These are phyloP conservation scores for Leptarthrus brevirostris DNA, from an alignment of 2,888 invertebrate genomes.

Conservation along the genomic window DNA sequence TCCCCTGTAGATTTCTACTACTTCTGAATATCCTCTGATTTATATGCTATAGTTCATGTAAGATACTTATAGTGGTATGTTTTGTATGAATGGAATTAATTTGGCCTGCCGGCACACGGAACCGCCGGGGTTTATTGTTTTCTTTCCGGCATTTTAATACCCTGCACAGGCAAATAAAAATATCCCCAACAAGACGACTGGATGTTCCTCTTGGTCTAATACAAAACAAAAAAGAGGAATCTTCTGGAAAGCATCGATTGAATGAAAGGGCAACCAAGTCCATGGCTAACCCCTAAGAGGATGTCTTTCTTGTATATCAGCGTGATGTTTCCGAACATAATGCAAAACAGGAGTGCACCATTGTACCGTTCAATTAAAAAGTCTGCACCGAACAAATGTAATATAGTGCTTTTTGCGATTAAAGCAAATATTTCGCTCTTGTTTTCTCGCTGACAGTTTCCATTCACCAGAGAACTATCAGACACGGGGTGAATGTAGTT, in stretches of 20 bases:
- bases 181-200: neutral
- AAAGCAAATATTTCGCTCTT: slow-evolving; percentile 27
- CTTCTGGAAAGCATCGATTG: slow-evolving; percentile 23
- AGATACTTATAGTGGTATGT: slow-evolving; percentile 30
- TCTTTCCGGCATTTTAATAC: slow-evolving; percentile 1
- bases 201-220: neutral
- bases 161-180: neutral
- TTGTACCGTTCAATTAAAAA: slow-evolving; percentile 42
- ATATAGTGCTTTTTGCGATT: slow-evolving; percentile 44
- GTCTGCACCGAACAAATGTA: slow-evolving; percentile 45
- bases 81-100: slow-evolving; percentile 39
- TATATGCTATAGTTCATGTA: slow-evolving; percentile 23
- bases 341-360: slow-evolving; percentile 17
- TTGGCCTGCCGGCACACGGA: neutral
- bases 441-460: slow-evolving; percentile 29
- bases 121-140: slow-evolving; percentile 14
- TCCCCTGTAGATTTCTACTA: neutral
- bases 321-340: neutral
- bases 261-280: slow-evolving; percentile 1
- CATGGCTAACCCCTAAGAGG: neutral
- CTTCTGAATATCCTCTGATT: neutral
- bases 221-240: slow-evolving; percentile 36
- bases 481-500: neutral
- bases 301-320: neutral
- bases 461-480: neutral